Conservation (phyloP, 2,888 invertebrate genomes). For the Pinctada fucata region DNA sequence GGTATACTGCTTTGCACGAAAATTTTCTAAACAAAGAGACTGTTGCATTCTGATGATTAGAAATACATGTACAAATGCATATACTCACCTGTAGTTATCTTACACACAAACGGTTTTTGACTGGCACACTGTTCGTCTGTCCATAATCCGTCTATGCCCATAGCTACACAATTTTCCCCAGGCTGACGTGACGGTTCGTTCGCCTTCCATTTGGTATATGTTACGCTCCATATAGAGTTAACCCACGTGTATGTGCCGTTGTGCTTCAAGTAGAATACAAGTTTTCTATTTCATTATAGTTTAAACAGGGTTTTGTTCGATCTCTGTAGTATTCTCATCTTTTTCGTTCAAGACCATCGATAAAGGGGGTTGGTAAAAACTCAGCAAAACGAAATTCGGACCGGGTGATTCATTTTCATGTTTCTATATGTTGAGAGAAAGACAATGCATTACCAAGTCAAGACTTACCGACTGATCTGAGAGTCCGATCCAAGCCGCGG, state of each 20-base stretch:
- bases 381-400: no score
- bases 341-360: no score
- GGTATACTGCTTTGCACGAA: no score
- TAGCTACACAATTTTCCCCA: conserved; percentile 58
- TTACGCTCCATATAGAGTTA: conserved; percentile 58
- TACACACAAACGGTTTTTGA: conserved; percentile 54
- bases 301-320: neutral
- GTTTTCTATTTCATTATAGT: neutral
- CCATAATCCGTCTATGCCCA: conserved; percentile 56
- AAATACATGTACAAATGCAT: no score
- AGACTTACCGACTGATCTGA: conserved; percentile 52
- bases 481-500: conserved; percentile 59
- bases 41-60: no score
- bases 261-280: conserved; percentile 34
- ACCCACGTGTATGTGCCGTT: conserved; percentile 58
- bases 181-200: conserved; percentile 49
- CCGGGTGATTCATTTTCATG: no score
- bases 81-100: conserved; percentile 55
- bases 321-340: no score
- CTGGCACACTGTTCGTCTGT: conserved; percentile 50
- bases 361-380: no score
- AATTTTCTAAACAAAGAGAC: no score
- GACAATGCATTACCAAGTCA: no score
- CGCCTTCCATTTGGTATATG: conserved; percentile 59
- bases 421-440: no score